Conservation (phyloP, 2,888 invertebrate species). For the Cepaea hortensis region DNA sequence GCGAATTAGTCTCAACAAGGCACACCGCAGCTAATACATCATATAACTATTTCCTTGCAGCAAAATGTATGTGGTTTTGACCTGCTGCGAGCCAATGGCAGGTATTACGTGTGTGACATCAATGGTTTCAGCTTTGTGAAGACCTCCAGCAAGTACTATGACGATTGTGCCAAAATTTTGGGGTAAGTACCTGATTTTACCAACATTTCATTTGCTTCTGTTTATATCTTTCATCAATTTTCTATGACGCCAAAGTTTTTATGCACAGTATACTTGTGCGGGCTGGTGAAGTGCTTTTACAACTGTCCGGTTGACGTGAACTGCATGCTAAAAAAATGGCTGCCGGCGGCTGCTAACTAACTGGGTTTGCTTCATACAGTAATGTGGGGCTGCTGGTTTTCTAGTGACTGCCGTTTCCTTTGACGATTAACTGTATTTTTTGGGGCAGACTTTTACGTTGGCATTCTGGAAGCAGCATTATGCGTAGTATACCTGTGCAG, state of each 20-base stretch:
- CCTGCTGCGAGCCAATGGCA: constrained; percentile 95
- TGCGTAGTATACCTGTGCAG: no score
- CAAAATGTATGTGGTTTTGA: constrained; percentile 99
- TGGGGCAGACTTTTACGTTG: no score
- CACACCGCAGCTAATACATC: no score
- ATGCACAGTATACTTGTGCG: not conserved
- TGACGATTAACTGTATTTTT: no score
- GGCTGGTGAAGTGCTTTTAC: not conserved
- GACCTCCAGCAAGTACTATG: constrained; percentile 99
- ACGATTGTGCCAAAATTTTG: constrained; percentile 96
- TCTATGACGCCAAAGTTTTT: not conserved
- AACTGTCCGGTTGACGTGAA: not conserved
- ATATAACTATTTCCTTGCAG: constrained; percentile 62
- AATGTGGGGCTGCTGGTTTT: no score
- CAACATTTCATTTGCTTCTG: not conserved
- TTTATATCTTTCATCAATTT: not conserved
- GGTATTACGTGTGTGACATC: constrained; percentile 99
- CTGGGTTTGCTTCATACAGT: no score
- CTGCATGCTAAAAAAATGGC: no score
- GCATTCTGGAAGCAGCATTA: no score
- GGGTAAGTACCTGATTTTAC: constrained; percentile 62
- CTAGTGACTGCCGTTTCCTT: no score
- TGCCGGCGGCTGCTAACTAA: no score
- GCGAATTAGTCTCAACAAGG: no score
- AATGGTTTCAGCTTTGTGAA: constrained; percentile 99